phyloP scores from a whole-genome alignment of 2,797 vertebrate species.

The Oryzias dopingdopingensis region DNA sequence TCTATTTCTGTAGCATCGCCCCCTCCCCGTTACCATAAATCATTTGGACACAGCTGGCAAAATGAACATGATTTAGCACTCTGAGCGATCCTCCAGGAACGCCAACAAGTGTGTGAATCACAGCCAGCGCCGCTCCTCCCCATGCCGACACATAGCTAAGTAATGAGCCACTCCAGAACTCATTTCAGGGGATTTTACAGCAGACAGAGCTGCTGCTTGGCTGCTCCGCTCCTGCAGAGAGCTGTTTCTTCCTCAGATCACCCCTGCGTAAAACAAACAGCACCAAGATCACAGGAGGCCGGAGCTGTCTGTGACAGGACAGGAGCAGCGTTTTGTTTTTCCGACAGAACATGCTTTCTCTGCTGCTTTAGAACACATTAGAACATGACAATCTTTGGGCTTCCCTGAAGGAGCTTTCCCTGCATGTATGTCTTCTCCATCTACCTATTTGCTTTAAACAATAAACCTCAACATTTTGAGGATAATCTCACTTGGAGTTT shows the following conservation, averaged over 20 bases:
- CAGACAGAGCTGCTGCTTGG: conserved; percentile 13
- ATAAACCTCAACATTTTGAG: too few relatives aligned
- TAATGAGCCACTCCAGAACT: conserved; percentile 49
- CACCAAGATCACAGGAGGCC: background rate
- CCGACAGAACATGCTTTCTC: too few relatives aligned
- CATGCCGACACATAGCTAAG: conserved; percentile 14
- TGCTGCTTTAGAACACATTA: too few relatives aligned
- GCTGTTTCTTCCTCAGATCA: background rate
- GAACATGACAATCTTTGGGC: too few relatives aligned
- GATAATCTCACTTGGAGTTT: too few relatives aligned
- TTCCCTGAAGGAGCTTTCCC: too few relatives aligned
- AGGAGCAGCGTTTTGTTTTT: too few relatives aligned
- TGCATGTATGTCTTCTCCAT: too few relatives aligned
- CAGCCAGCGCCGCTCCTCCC: conserved; percentile 22
- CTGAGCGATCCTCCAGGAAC: conserved; percentile 18
- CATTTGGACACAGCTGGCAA: conserved; percentile 46
- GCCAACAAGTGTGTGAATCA: conserved; percentile 40
- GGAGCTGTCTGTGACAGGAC: too few relatives aligned
- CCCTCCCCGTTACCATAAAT: conserved; percentile 27
- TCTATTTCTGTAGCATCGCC: conserved; percentile 46
- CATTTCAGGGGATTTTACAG: conserved; percentile 13
- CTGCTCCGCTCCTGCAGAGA: background rate
- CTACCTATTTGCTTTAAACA: too few relatives aligned
- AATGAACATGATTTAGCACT: conserved; percentile 49
- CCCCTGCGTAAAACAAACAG: conserved; percentile 4